Percentiles rank a stretch among this genome's conserved stretches.
Evolutionary conservation across 2,113 vertebrate genomes (phyloP).

Genomic region (Alectura lathami): DNA sequence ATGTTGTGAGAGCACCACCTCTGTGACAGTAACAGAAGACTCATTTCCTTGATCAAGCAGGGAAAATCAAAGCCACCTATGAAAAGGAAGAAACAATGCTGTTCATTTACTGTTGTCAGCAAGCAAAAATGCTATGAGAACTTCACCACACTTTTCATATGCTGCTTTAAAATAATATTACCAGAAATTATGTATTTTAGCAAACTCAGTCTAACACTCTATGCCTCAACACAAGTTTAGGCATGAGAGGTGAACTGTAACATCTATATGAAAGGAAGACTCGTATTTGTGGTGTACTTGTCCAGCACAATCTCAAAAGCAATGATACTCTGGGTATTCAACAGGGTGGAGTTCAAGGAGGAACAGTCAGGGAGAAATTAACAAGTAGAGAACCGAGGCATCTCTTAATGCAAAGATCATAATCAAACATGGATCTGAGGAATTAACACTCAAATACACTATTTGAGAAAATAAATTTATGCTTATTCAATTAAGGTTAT

Average conservation of each 20-base stretch:
- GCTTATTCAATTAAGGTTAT: not conserved
- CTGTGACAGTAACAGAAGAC: not conserved
- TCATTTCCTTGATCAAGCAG: not conserved
- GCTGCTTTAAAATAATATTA: not conserved
- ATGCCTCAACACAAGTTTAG: not conserved
- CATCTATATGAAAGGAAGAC: not conserved
- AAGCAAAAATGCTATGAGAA: not conserved
- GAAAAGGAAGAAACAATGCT: not conserved
- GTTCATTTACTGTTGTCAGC: not conserved
- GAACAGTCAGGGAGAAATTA: not conserved
- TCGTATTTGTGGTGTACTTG: not conserved
- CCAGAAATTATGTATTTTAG: not conserved
- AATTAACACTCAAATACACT: not conserved
- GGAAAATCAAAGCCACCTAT: not conserved
- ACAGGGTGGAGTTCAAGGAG: not conserved
- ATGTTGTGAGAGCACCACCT: not conserved
- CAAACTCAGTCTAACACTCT: not conserved
- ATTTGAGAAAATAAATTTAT: not conserved
- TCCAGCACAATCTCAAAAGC: not conserved
- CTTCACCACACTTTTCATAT: not conserved
- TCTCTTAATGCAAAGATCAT: not conserved
- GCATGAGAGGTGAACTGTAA: not conserved
- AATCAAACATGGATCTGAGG: not conserved
- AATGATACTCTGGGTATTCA: not conserved
- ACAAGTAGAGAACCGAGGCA: not conserved